phyloP scores from a whole-genome alignment of 1,140 invertebrate species.

The Polypedilum vanderplanki region DNA sequence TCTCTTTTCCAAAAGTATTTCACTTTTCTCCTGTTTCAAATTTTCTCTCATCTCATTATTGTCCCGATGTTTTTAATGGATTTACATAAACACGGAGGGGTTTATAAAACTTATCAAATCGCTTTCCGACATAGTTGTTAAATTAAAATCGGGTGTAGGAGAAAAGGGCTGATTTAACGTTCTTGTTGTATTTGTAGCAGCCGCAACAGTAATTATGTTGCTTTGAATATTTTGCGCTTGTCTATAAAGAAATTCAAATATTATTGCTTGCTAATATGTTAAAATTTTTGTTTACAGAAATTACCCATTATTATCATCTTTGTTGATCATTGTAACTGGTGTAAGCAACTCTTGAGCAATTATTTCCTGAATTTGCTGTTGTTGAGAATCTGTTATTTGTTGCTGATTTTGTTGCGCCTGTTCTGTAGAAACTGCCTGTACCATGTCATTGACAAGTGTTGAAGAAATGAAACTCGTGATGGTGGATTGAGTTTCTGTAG shows the following conservation, averaged over 20 bases:
- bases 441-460: background rate
- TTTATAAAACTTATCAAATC: slow-evolving; percentile 18
- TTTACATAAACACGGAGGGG: slow-evolving; percentile 13
- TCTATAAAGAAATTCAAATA: background rate
- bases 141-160: background rate
- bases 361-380: slow-evolving; percentile 8
- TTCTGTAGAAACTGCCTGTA: background rate
- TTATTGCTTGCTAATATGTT: background rate
- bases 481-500: background rate
- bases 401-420: background rate
- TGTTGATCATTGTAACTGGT: background rate
- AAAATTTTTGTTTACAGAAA: background rate
- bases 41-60: background rate
- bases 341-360: background rate
- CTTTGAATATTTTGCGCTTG: background rate
- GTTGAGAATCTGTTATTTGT: background rate
- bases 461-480: slow-evolving; percentile 10
- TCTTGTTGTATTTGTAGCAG: background rate
- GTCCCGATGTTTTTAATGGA: background rate
- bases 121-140: slow-evolving; percentile 2
- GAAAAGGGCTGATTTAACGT: background rate
- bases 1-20: background rate
- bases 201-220: background rate
- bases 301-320: background rate
- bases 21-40: background rate